Evolutionary conservation across 2,113 vertebrate species (phyloP), one percentile per base, ranked within the genome.

Genomic region (Kryptolebias marmoratus): DNA sequence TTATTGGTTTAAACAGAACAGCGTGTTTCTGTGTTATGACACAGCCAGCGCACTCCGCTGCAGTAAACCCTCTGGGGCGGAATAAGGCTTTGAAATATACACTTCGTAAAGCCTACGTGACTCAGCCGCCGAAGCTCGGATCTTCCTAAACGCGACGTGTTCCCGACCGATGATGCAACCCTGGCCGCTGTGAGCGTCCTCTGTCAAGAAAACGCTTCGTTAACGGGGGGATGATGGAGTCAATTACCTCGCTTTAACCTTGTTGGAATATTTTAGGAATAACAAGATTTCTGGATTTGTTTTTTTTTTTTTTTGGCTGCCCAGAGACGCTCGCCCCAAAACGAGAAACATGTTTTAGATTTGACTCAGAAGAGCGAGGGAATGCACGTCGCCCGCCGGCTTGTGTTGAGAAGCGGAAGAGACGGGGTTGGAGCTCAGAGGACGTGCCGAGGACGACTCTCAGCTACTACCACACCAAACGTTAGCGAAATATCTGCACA

Each of bases 1-100:
- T 84, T 83, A 76, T 86, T 86, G 73, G 15, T 83, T 87, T 92
- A 91, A 93, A 75, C 84, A 86, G 69, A 85, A 92, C 85, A 90
- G 90, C 86, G 79, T 90, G 90, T 76, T 84, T 75, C 79, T 78
- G 65, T 78, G 86, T 88, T 90, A 79, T 84, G 90, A 91, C 83
- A 84, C 36, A 80, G 84, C 83, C 57, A 75, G 89, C 87, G 87
- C 86, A 64, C 83, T 81, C 74, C 12, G 61, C 81, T 80, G 50
- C 69, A 76, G 49, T 57, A 71, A 83, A 77, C 81, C 77, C 87
- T 70, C 73, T 60, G 79, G 77, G 82, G 84, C 83, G 77, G 30
- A 83, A 79, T 56, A 48, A 67, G 69, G 69, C 88, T 87, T 85
- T 79, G 64, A 88, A 88, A 89, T 85, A 71, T 64, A 79, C 73